phyloP scores from a whole-genome alignment of 2,113 vertebrate species.

The Microtus oregoni region DNA sequence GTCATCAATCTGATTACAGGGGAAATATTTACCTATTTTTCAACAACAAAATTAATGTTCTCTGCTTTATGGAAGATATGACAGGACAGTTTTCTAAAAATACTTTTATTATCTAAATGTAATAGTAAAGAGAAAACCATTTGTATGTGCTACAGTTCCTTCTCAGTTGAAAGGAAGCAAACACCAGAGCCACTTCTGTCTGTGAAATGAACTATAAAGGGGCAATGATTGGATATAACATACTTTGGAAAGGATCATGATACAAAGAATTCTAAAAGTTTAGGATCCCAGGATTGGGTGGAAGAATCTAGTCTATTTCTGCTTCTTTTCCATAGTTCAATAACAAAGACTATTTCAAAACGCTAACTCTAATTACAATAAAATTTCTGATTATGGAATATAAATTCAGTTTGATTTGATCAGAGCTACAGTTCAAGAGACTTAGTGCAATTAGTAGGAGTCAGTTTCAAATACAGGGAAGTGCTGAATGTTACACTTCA shows the following conservation, averaged over 20 bases:
- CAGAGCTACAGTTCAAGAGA: slow-evolving; percentile 1
- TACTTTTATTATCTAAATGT: not conserved
- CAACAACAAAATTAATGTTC: not conserved
- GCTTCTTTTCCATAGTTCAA: not conserved
- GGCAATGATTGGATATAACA: not conserved
- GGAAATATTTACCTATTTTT: not conserved
- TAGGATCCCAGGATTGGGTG: not conserved
- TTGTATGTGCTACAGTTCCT: not conserved
- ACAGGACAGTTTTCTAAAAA: not conserved
- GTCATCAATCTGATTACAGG: no score
- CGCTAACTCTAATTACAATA: not conserved
- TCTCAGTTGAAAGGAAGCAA: not conserved
- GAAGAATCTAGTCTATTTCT: not conserved
- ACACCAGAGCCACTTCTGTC: not conserved
- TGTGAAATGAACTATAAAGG: not conserved
- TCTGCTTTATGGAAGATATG: not conserved
- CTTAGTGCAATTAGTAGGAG: not conserved
- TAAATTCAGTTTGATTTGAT: not conserved
- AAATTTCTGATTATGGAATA: not conserved
- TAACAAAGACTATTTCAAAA: not conserved
- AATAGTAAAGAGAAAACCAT: not conserved
- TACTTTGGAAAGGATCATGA: not conserved
- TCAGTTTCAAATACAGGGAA: not conserved
- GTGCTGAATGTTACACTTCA: not conserved
- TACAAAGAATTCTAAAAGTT: not conserved